Evolutionary conservation across 2,888 invertebrate genomes (phyloP).

Genomic region (Graphium colonna): DNA sequence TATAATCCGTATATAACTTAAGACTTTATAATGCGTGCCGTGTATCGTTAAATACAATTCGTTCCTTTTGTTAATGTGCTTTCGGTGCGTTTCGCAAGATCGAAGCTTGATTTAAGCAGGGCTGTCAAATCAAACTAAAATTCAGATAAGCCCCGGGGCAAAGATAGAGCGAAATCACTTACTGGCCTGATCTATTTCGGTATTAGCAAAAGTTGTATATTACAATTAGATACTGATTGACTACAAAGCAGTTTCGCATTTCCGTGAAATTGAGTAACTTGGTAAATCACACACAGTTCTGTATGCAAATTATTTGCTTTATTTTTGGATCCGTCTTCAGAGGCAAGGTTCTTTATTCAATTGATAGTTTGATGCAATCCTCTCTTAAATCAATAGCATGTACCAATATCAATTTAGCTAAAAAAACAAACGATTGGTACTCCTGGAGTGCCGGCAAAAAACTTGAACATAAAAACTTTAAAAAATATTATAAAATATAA

Average conservation of each 20-base stretch:
- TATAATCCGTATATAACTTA: conserved; percentile 12
- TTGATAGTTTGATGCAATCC: too few species aligned
- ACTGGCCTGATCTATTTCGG: background rate
- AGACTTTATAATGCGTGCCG: conserved; percentile 16
- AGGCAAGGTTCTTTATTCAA: too few species aligned
- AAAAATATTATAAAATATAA: too few species aligned
- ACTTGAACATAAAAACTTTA: too few species aligned
- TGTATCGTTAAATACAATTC: conserved; percentile 22
- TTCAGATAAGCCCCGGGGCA: conserved; percentile 7
- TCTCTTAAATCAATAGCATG: too few species aligned
- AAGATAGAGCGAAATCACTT: background rate
- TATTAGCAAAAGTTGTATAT: background rate
- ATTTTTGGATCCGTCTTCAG: too few species aligned
- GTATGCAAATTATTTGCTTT: too few species aligned
- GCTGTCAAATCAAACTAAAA: conserved; percentile 16
- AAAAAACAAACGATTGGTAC: too few species aligned
- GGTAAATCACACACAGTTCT: too few species aligned
- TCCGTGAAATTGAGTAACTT: too few species aligned
- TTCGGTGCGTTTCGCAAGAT: conserved; percentile 20
- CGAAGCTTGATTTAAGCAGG: conserved; percentile 15
- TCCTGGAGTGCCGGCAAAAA: too few species aligned
- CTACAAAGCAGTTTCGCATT: background rate
- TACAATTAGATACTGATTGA: background rate
- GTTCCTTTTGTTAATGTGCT: conserved; percentile 21
- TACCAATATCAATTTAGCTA: too few species aligned